Percentiles rank a stretch among this genome's conserved stretches.
Conservation (phyloP, 2,113 vertebrate species). For the Seriola dumerili region DNA sequence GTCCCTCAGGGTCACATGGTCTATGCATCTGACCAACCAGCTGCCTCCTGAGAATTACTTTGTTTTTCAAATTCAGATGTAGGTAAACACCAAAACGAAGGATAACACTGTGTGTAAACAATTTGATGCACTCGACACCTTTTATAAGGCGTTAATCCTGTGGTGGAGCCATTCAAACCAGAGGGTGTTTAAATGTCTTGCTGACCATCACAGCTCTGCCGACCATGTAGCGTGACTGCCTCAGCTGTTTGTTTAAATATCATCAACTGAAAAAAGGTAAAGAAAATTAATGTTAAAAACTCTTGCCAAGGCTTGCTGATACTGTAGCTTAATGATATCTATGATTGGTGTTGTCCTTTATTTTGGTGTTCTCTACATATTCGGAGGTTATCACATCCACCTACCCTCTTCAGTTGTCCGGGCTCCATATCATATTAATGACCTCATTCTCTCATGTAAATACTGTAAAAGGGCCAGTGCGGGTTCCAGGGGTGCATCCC, state of each 20-base stretch:
- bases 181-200: neutral
- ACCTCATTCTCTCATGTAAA: conserved; percentile 46
- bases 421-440: conserved; percentile 32
- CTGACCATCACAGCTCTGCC: neutral
- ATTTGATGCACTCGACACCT: neutral
- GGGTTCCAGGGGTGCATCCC: conserved; percentile 21
- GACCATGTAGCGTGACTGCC: neutral
- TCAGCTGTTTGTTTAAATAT: neutral
- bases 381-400: conserved; percentile 23
- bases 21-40: conserved; percentile 61
- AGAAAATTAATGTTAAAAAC: conserved; percentile 2
- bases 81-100: conserved; percentile 46
- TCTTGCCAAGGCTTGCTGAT: neutral
- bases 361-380: conserved; percentile 45
- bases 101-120: neutral
- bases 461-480: conserved; percentile 34
- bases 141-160: neutral
- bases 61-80: conserved; percentile 19
- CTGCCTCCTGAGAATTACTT: conserved; percentile 20
- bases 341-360: conserved; percentile 18
- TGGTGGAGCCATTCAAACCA: neutral
- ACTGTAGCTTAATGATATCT: conserved; percentile 10
- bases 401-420: neutral
- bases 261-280: neutral
- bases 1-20: conserved; percentile 70